phyloP scores from a whole-genome alignment of 2,888 invertebrate genomes.

The Ferrisia virgata region DNA sequence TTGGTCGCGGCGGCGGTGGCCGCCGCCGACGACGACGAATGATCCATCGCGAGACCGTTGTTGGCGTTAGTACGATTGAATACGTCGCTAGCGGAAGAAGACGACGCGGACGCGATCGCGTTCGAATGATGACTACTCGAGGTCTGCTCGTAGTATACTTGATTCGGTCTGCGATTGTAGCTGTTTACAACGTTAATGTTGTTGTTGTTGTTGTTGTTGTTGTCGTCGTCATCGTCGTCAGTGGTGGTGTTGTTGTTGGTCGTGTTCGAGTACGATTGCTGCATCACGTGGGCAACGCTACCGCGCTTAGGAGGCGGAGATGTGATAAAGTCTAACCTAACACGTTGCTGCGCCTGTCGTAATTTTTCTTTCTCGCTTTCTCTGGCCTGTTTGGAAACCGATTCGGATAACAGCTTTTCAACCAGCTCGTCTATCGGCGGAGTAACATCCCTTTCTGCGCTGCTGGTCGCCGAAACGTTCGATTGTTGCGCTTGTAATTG shows the following conservation, averaged over 20 bases:
- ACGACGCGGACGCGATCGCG: conserved; percentile 47
- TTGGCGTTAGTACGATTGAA: no score
- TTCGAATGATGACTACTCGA: conserved; percentile 38
- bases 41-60: not conserved
- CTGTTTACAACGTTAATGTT: no score
- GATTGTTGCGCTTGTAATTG: conserved; percentile 51
- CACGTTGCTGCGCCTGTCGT: conserved; percentile 6
- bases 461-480: not conserved
- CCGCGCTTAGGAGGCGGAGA: conserved; percentile 37
- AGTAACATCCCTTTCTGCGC: conserved; percentile 49
- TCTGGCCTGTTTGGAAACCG: conserved; percentile 53
- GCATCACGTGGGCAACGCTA: conserved; percentile 32
- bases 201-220: conserved; percentile 47
- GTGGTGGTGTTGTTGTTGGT: not conserved
- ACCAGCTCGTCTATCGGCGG: conserved; percentile 49
- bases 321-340: conserved; percentile 28
- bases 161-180: not conserved
- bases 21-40: conserved; percentile 47
- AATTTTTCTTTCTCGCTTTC: not conserved
- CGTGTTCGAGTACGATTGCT: not conserved
- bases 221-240: conserved; percentile 43
- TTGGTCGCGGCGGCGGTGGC: no score
- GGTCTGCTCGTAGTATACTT: not conserved
- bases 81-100: no score
- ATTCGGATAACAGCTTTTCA: conserved; percentile 53